Evolutionary conservation across 2,113 vertebrate genomes (phyloP).

Genomic region (Sorex araneus): DNA sequence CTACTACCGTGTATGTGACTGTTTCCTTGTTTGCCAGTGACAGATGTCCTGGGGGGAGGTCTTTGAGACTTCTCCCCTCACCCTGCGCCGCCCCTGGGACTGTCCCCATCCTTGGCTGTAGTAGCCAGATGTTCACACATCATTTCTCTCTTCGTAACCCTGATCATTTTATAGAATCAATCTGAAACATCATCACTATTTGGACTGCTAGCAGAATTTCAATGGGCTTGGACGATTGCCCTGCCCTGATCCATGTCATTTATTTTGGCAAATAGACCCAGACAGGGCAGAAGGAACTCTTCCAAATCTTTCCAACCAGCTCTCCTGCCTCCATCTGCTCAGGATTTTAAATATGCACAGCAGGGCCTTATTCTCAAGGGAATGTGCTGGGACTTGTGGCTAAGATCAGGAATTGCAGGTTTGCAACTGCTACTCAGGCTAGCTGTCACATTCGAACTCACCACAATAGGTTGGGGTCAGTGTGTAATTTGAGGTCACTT

Average conservation of each 20-base stretch:
- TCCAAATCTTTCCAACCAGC: slow-evolving; percentile 56
- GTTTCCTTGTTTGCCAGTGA: slow-evolving; percentile 49
- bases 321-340: slow-evolving; percentile 68
- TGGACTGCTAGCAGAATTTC: slow-evolving; percentile 82
- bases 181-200: slow-evolving; percentile 75
- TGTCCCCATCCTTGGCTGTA: slow-evolving; percentile 52
- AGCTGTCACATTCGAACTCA: slow-evolving; percentile 8
- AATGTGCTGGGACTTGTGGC: slow-evolving; percentile 42
- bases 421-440: not conserved
- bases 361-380: slow-evolving; percentile 65
- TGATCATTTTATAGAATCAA: slow-evolving; percentile 75
- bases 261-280: slow-evolving; percentile 76
- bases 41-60: slow-evolving; percentile 74
- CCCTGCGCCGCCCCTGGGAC: not conserved
- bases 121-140: slow-evolving; percentile 81
- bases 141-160: slow-evolving; percentile 73
- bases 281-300: slow-evolving; percentile 62
- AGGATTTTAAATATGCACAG: slow-evolving; percentile 59
- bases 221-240: slow-evolving; percentile 80
- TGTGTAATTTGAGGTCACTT: slow-evolving; percentile 23
- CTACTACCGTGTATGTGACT: not conserved
- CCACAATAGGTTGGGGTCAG: not conserved
- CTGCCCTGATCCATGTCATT: slow-evolving; percentile 74
- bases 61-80: not conserved
- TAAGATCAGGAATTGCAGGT: slow-evolving; percentile 40